Base-by-base conservation (phyloP, 2,888 invertebrate species). In the Cetonia aurata region DNA sequence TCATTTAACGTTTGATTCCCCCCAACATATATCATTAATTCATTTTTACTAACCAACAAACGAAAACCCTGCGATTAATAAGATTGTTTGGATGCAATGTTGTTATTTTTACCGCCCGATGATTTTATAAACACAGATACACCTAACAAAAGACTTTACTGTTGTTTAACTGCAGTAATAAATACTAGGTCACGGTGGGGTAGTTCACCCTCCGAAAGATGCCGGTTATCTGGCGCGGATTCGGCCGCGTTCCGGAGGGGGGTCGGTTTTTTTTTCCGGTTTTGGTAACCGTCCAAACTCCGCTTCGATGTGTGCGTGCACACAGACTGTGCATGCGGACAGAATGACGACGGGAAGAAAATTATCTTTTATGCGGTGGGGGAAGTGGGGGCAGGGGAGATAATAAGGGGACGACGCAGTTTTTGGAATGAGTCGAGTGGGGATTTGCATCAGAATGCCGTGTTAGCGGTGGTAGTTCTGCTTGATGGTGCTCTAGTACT, bases 131-230 rank as follows among this genome's bases (percentile, higher is more conserved):
- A 37, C 8, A 37, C 37, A 9, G 10, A 6, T 6, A 37, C 37
- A 37, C 37, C 25, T 25, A 37, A 37, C 8, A 37, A 37, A 37
- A 44, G 65, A 71, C 68, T 74, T 71, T 70, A 42, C 59, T 53
- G 60, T 67, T 68, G 53, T 71, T 71, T 62, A 72, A 75, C 74
- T 76, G 76, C 76, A 76, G 76, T 73, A 74, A 75, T 76, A 76
- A 76, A 75, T 76, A 67, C 50, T 74, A 68, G 48, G 62, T 53
- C 65, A 55, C 56, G 69, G 60, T 50, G 65, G 71, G 69, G 62
- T 55, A 67, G 62, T 62, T 71, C 67, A 57, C 71, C 70, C 71
- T 75, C 73, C 73, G 74, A 74, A 73, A 70, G 69, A 72, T 66
- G 66, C 73, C 73, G 59, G 17, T 65, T 52, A 52, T 65, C 62